These are phyloP conservation scores for Poeciliopsis turrubarensis DNA, from an alignment of 2,113 vertebrate genomes.

Conservation along the genomic window DNA sequence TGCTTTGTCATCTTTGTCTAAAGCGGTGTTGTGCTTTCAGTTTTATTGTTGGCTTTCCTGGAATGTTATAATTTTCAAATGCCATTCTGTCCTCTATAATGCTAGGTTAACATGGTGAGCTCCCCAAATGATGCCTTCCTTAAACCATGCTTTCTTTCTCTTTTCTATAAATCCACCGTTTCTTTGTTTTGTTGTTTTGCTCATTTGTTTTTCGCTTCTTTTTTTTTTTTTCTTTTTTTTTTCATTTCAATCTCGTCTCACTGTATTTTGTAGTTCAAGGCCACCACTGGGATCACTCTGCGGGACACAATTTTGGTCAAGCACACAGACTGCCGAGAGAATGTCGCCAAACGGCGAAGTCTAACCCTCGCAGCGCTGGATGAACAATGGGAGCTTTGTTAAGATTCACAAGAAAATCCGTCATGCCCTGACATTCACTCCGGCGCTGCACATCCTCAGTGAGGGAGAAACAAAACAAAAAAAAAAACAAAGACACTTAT, in stretches of 20 bases:
- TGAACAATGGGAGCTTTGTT: conserved; percentile 73
- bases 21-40: neutral
- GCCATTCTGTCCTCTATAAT: neutral
- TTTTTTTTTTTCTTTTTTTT: neutral
- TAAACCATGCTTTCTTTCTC: neutral
- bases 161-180: neutral
- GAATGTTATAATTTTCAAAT: neutral
- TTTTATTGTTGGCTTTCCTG: neutral
- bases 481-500: conserved; percentile 18
- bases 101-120: neutral
- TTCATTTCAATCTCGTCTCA: neutral
- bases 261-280: conserved; percentile 12
- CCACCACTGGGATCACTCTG: conserved; percentile 10
- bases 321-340: conserved; percentile 45
- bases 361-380: conserved; percentile 31
- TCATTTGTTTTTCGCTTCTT: neutral
- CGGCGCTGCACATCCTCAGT: conserved; percentile 49
- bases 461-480: conserved; percentile 9
- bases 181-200: neutral
- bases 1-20: too few species aligned
- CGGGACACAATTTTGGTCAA: conserved; percentile 46
- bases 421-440: conserved; percentile 40
- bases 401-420: conserved; percentile 55
- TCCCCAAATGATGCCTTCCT: neutral
- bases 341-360: conserved; percentile 35